Conservation (phyloP, 2,113 vertebrate genomes). For the Percina caprodes region DNA sequence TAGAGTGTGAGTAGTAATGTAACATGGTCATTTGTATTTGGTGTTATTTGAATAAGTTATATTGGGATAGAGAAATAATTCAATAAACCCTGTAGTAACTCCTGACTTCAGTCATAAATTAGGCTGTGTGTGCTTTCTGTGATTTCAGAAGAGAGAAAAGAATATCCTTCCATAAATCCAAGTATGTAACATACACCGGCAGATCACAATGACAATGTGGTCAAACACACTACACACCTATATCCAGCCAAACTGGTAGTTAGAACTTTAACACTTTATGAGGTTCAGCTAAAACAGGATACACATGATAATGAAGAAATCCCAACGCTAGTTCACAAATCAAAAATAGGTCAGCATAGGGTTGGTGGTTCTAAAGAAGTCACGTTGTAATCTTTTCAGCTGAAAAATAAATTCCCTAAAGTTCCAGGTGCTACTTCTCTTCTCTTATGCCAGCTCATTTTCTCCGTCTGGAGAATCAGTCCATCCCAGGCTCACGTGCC, state of each 20-base stretch:
- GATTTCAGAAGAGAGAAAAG: too few relatives aligned
- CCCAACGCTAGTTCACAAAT: background rate
- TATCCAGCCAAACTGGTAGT: background rate
- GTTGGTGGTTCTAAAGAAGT: too few relatives aligned
- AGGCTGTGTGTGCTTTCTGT: too few relatives aligned
- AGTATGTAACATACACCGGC: too few relatives aligned
- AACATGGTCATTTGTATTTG: too few relatives aligned
- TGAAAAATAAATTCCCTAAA: slow-evolving; percentile 11
- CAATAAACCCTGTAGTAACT: too few relatives aligned
- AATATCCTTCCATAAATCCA: too few relatives aligned
- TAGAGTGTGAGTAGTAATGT: too few relatives aligned
- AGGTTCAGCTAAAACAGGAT: background rate
- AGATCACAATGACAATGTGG: background rate
- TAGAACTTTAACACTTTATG: background rate
- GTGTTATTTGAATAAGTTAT: too few relatives aligned
- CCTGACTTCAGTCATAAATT: too few relatives aligned
- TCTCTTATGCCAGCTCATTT: slow-evolving; percentile 8
- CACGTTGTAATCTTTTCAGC: background rate
- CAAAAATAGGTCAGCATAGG: background rate
- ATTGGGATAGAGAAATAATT: too few relatives aligned
- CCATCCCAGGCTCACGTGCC: background rate
- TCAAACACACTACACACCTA: background rate
- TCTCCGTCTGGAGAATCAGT: slow-evolving; percentile 10
- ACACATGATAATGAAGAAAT: background rate
- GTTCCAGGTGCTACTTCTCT: slow-evolving; percentile 34